Percentiles rank a stretch among this genome's conserved stretches.
Evolutionary conservation across 2,797 vertebrate species (phyloP).

Genomic region (Graptemys geographica): DNA sequence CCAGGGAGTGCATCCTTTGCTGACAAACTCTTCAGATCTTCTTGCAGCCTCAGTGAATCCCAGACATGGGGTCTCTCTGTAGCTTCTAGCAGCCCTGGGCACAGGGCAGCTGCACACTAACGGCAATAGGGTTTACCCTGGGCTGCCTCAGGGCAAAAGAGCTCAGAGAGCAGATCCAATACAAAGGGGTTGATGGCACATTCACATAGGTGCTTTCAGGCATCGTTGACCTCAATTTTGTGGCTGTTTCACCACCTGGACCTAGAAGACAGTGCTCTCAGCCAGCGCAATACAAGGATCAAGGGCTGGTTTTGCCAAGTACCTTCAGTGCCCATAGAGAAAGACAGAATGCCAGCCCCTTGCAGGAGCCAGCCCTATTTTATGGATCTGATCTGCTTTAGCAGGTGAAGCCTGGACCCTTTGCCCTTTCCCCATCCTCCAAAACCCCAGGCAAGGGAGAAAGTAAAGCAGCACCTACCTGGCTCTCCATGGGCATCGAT

Average conservation of each 20-base stretch:
- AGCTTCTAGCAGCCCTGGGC: neutral
- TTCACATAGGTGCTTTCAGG: neutral
- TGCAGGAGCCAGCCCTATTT: neutral
- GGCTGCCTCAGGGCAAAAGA: neutral
- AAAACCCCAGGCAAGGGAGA: neutral
- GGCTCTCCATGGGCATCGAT: conserved; percentile 89
- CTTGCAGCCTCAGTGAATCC: neutral
- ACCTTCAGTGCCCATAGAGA: accelerated
- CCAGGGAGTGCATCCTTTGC: neutral
- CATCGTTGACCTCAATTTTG: neutral
- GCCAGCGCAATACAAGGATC: neutral
- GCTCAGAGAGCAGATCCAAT: too few species aligned
- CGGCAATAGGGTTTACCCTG: too few species aligned
- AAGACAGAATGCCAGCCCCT: neutral
- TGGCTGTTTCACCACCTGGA: neutral
- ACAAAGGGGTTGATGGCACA: neutral
- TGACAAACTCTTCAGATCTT: neutral
- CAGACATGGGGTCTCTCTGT: neutral
- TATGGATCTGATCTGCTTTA: accelerated
- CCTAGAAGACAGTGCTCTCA: accelerated
- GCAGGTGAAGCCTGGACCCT: too few species aligned
- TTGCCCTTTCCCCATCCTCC: too few species aligned
- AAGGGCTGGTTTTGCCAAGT: neutral
- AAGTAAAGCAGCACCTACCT: conserved; percentile 80
- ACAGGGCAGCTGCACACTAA: too few species aligned